Evolutionary conservation across 1,140 invertebrate species (phyloP).

Genomic region (Tribolium castaneum): DNA sequence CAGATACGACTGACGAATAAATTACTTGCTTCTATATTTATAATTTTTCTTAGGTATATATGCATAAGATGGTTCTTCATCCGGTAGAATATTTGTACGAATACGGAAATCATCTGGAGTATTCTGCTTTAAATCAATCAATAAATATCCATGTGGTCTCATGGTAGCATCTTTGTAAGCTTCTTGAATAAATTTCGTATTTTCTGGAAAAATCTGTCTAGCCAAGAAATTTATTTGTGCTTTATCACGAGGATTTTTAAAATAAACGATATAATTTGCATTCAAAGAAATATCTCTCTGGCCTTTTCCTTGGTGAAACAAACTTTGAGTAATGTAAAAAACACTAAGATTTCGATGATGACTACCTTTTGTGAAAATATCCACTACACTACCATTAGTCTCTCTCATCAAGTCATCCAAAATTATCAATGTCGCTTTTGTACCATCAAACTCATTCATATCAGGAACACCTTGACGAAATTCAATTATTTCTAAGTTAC

Average conservation of each 20-base stretch:
- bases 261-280: slow-evolving; percentile 61
- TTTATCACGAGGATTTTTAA: slow-evolving; percentile 64
- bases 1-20: slow-evolving; percentile 3
- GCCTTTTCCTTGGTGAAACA: slow-evolving; percentile 60
- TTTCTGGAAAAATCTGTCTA: slow-evolving; percentile 60
- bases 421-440: slow-evolving; percentile 54
- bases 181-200: slow-evolving; percentile 62
- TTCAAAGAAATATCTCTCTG: slow-evolving; percentile 62
- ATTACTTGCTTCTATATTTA: slow-evolving; percentile 25
- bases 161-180: slow-evolving; percentile 61
- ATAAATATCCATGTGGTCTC: slow-evolving; percentile 59
- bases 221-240: slow-evolving; percentile 62
- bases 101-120: slow-evolving; percentile 57
- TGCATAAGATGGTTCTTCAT: slow-evolving; percentile 26
- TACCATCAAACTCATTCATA: slow-evolving; percentile 56
- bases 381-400: slow-evolving; percentile 58
- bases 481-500: no score
- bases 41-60: slow-evolving; percentile 44
- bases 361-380: slow-evolving; percentile 64
- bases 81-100: slow-evolving; percentile 48
- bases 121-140: slow-evolving; percentile 60
- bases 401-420: slow-evolving; percentile 65
- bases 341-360: slow-evolving; percentile 63
- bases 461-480: slow-evolving; percentile 52
- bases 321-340: slow-evolving; percentile 57